Conservation (phyloP, 2,888 invertebrate species). For the Capitulum mitella region DNA sequence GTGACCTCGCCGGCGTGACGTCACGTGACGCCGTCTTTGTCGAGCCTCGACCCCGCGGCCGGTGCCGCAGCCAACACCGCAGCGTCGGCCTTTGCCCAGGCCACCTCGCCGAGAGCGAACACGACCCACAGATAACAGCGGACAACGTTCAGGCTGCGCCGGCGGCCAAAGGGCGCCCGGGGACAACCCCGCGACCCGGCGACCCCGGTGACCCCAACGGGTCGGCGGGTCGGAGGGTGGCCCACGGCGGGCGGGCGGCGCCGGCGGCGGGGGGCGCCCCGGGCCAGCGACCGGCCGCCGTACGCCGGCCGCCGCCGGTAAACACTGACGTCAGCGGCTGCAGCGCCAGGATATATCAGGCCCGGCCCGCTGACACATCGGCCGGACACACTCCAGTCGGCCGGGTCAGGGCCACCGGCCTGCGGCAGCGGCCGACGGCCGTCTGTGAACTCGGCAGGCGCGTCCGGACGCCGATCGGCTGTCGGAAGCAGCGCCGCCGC, state of each 20-base stretch:
- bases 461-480: too few relatives aligned
- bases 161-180: background rate
- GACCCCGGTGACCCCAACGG: background rate
- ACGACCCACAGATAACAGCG: too few relatives aligned
- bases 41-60: too few relatives aligned
- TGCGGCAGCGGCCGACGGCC: background rate
- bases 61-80: too few relatives aligned
- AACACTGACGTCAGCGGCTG: background rate
- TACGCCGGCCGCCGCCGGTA: background rate
- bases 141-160: background rate
- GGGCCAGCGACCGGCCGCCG: background rate
- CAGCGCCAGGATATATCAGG: background rate
- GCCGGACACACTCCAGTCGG: background rate
- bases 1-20: too few relatives aligned
- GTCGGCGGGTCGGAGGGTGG: background rate
- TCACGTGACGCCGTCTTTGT: too few relatives aligned
- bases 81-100: too few relatives aligned
- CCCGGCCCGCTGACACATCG: background rate
- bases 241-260: background rate
- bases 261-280: background rate
- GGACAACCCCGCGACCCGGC: background rate
- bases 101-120: too few relatives aligned
- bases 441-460: too few relatives aligned
- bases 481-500: too few relatives aligned
- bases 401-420: background rate